phyloP scores from a whole-genome alignment of 2,797 vertebrate genomes.

The Melanotaenia boesemani region DNA sequence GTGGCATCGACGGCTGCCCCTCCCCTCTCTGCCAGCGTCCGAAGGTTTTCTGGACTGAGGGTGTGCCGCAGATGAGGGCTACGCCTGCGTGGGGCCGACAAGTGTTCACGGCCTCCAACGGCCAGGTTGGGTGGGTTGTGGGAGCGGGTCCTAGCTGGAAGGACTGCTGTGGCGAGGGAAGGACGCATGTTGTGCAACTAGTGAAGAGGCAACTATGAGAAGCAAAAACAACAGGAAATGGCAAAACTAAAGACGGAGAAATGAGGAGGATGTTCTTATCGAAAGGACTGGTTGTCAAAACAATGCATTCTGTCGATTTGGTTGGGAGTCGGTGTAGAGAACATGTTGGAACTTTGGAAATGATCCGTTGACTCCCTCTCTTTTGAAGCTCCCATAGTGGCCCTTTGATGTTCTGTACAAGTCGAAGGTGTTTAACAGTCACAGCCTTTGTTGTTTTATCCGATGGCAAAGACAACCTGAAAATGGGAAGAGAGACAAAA shows the following conservation, averaged over 20 bases:
- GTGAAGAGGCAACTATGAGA: background rate
- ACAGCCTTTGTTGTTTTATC: slow-evolving; percentile 14
- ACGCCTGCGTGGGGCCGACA: slow-evolving; percentile 86
- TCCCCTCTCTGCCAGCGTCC: slow-evolving; percentile 89
- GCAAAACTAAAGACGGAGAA: slow-evolving; percentile 1
- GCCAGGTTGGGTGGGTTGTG: slow-evolving; percentile 85
- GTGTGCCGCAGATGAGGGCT: slow-evolving; percentile 94
- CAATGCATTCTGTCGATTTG: slow-evolving; percentile 5
- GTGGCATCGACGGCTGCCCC: slow-evolving; percentile 50
- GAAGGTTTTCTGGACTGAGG: slow-evolving; percentile 95
- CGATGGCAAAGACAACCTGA: slow-evolving; percentile 29
- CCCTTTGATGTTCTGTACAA: background rate
- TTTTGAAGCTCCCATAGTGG: background rate
- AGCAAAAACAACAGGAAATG: slow-evolving; percentile 1
- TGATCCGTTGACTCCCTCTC: background rate
- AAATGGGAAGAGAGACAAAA: slow-evolving; percentile 22
- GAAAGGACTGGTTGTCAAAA: background rate
- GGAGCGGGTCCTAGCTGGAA: slow-evolving; percentile 81
- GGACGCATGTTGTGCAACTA: slow-evolving; percentile 78
- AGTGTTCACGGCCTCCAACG: slow-evolving; percentile 82
- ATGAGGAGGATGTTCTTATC: slow-evolving; percentile 12
- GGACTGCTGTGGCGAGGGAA: slow-evolving; percentile 84
- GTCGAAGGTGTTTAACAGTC: slow-evolving; percentile 7
- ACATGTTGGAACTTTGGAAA: slow-evolving; percentile 2
- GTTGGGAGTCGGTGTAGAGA: slow-evolving; percentile 17